Base-by-base conservation (phyloP, 2,113 vertebrate genomes). In the Oophaga pumilio region DNA sequence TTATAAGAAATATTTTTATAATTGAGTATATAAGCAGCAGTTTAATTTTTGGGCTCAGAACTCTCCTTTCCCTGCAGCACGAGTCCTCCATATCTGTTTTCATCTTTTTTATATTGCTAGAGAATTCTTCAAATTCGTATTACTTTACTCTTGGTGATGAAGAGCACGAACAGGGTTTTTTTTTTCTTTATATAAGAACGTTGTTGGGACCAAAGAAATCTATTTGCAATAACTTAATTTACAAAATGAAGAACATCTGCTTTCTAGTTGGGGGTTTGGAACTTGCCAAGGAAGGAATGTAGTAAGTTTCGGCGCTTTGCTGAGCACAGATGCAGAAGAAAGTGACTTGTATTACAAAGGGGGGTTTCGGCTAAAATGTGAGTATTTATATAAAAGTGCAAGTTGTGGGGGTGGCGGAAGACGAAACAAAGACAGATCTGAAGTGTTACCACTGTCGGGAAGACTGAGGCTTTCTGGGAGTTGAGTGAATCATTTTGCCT, bases 401-500 rank as follows among this genome's bases (percentile, higher is more conserved):
- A 49, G 59, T 64, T 62, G 60, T 20, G 60, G 43, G 79, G 56
- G 77, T 59, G 53, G 68, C 68, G 76, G 77, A 20, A 64, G 79
- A 49, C 60, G 28, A 50, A 60, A 62, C 28, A 59, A 50, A 82
- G 59, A 24, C 33, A 8, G 59, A 66, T 43, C 56, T 79, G 11
- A 81, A 64, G 79, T 50, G 79, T 82, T 43, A 22, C 33, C 26
- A 43, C 18, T 66, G 79, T 43, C 79, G 50, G 79, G 79, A 60
- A 86, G 76, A 24, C 85, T 57, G 62, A 28, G 64, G 64, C 85
- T 80, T 86, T 69, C 22, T 62, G 86, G 73, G 66, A 28, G 77
- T 15, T 0, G 53, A 50, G 86, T 87, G 86, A 87, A 82, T 87
- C 86, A 82, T 81, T 80, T 73, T 28, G n/a, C 66, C 66, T 68